A percentile compares a stretch with the other conserved stretches of the same genome.
These are phyloP conservation scores for Hemichromis elongatus DNA, from an alignment of 2,113 vertebrate genomes.

Conservation along the genomic window DNA sequence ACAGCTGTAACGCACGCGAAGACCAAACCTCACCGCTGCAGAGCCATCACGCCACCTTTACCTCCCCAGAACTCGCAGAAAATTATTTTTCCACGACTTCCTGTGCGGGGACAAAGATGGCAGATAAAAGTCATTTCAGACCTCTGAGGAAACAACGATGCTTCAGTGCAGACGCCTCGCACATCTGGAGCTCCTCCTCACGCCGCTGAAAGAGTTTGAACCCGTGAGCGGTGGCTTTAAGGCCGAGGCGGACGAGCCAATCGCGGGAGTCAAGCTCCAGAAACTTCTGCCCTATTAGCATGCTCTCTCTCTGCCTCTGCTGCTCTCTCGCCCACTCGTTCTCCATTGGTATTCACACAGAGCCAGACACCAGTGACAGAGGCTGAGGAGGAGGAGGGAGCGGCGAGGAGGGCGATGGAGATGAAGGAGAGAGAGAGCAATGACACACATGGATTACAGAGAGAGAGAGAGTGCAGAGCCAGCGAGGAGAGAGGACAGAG, in stretches of 20 bases:
- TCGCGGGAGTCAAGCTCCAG: not conserved
- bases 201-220: not conserved
- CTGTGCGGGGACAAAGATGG: not conserved
- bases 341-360: conserved; percentile 50
- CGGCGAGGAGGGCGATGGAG: not conserved
- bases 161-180: not conserved
- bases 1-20: fast-evolving
- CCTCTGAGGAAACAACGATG: not conserved
- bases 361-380: conserved; percentile 26
- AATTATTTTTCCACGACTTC: not conserved
- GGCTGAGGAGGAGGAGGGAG: not conserved
- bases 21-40: not conserved
- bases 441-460: not conserved
- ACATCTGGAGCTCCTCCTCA: not conserved
- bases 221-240: not conserved
- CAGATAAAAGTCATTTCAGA: not conserved
- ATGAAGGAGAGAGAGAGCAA: not conserved
- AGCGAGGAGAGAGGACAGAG: not conserved
- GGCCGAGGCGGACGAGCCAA: not conserved
- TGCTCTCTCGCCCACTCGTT: conserved; percentile 12
- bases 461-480: not conserved
- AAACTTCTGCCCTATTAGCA: conserved; percentile 31
- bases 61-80: not conserved
- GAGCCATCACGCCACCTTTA: not conserved
- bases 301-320: not conserved